phyloP scores from a whole-genome alignment of 1,140 invertebrate genomes.

The Heliconius nattereri region DNA sequence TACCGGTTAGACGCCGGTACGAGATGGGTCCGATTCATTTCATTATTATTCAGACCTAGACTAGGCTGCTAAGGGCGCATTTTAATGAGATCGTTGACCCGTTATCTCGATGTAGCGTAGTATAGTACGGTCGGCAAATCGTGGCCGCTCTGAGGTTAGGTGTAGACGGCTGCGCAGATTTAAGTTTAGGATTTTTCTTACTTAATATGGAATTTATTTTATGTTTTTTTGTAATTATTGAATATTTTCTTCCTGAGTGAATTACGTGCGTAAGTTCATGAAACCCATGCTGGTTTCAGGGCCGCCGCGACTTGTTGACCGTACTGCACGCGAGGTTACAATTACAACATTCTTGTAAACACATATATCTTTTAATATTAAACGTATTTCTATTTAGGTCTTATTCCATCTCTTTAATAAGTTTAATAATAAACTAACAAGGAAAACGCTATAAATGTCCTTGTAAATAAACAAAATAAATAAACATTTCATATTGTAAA shows the following conservation, averaged over 20 bases:
- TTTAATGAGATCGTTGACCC: slow-evolving; percentile 37
- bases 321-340: neutral
- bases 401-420: neutral
- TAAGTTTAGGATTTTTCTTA: no score
- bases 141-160: no score
- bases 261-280: no score
- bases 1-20: slow-evolving; percentile 17
- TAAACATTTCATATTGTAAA: neutral
- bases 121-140: neutral
- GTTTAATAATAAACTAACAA: neutral
- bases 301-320: no score
- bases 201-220: no score
- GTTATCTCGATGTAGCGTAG: slow-evolving; percentile 23
- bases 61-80: slow-evolving; percentile 34
- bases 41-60: slow-evolving; percentile 22
- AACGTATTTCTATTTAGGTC: neutral
- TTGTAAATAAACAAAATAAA: slow-evolving; percentile 12
- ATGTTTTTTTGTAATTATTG: no score
- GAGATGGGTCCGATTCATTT: slow-evolving; percentile 6
- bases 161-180: no score
- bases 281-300: no score
- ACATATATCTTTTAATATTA: neutral
- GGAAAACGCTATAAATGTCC: neutral
- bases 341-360: neutral
- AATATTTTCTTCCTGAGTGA: no score